These are phyloP conservation scores for Vidua macroura DNA, from an alignment of 2,113 vertebrate species.

Conservation along the genomic window DNA sequence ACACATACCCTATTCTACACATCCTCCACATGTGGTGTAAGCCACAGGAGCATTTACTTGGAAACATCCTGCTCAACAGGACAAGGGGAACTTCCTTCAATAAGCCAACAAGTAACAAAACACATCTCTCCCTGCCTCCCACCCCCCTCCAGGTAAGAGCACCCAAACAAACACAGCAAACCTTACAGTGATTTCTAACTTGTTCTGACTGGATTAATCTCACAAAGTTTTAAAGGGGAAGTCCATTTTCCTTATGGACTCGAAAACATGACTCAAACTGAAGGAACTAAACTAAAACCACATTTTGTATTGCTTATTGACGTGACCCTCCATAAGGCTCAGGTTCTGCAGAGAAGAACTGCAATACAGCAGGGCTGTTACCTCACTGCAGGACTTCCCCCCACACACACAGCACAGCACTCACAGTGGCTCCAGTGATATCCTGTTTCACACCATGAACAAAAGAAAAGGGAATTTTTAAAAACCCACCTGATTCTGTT, in stretches of 20 bases:
- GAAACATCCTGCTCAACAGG: neutral
- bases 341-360: neutral
- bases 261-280: rapidly evolving
- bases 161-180: neutral
- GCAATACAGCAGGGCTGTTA: neutral
- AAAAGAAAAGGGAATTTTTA: slow-evolving; percentile 32
- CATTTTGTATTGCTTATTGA: neutral
- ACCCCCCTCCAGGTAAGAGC: neutral
- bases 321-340: neutral
- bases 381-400: neutral
- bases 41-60: neutral
- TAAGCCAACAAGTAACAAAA: neutral
- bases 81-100: neutral
- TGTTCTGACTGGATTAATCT: neutral
- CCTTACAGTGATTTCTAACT: neutral
- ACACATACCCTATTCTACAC: neutral
- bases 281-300: neutral
- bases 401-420: rapidly evolving
- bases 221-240: neutral
- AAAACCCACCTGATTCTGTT: slow-evolving; percentile 16
- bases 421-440: neutral
- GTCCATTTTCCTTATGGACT: neutral
- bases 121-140: no score
- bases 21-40: rapidly evolving
- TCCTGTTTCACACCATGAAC: neutral